Base-by-base conservation (phyloP, 2,888 invertebrate species). In the Eupelmus urozonus region DNA sequence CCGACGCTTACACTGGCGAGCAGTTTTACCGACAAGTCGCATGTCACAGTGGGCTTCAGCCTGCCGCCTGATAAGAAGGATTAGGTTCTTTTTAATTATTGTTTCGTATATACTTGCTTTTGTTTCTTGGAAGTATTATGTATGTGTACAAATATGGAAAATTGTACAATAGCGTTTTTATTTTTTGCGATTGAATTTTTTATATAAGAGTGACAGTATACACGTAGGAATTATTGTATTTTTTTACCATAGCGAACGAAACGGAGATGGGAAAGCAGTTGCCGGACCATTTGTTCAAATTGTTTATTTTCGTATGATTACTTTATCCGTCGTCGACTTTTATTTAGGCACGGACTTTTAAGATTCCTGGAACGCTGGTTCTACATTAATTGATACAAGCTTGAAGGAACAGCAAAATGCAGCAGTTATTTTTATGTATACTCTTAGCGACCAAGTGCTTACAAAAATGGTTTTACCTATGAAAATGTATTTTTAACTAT, bases 1-100 rank as follows among this genome's bases (percentile, higher is more conserved):
- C 89, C 89, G 5, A 80, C 85, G 42, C 76, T 89, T 16, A 89
- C 89, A 0, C 73, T 88, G 5, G 89, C 89, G 2, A 81, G 84
- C 29, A 88, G 85, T 79, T 81, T 89, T 23, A 87, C 84, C 40
- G 85, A 84, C 55, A 83, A 77, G 51, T 82, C 86, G 1, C 85
- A 84, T 53, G 80, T 88, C 11, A 87, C 84, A 7, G 74, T 87
- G 65, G 88, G 88, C n/a, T 88, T 88, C 69, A 82, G 87, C 40
- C 82, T 88, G 34, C 81, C 85, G 59, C 81, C 83, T n/a, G 79
- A 86, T 5, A 82, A 83, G 23, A 79, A 80, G 42, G 80, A 84
- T 40, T 81, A 82, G 78, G n/a, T 60, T 57, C 20, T 2, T 63
- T 45, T 13, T 55, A 2, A 27, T 51, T 51, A 13, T 60, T 67